A percentile compares a stretch with the other conserved stretches of the same genome.
phyloP scores from a whole-genome alignment of 2,888 invertebrate species.

The Conomelus anceps region DNA sequence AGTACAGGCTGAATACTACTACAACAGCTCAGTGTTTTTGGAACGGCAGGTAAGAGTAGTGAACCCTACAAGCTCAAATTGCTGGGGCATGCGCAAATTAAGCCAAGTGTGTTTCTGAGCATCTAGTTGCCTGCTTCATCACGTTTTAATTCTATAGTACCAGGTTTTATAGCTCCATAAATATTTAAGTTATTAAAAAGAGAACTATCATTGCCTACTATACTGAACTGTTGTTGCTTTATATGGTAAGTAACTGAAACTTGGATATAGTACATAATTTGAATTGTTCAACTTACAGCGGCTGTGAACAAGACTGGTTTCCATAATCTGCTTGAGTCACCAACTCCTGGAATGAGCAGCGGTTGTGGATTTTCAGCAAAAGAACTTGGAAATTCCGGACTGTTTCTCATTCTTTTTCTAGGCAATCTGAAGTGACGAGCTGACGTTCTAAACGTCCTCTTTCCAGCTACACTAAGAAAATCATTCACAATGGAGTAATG shows the following conservation, averaged over 20 bases:
- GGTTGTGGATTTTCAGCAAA: not conserved
- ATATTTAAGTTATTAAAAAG: too few relatives aligned
- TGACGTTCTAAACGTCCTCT: not conserved
- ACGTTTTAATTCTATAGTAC: too few relatives aligned
- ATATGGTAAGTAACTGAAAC: not conserved
- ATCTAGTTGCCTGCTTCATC: too few relatives aligned
- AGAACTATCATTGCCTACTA: too few relatives aligned
- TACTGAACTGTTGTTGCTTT: not conserved
- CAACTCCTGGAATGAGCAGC: not conserved
- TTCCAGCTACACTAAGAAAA: not conserved
- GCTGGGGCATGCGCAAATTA: too few relatives aligned
- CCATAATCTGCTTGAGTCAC: constrained; percentile 41
- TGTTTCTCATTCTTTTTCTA: not conserved
- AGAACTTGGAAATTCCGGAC: not conserved
- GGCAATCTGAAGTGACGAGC: not conserved
- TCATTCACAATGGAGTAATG: not conserved
- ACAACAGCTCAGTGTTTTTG: too few relatives aligned
- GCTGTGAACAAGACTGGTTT: constrained; percentile 60
- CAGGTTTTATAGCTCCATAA: too few relatives aligned
- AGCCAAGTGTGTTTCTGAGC: too few relatives aligned
- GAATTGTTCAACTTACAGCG: constrained; percentile 47
- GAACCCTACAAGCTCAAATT: too few relatives aligned
- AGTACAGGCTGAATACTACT: too few relatives aligned
- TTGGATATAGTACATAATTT: not conserved
- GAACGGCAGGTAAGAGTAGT: too few relatives aligned